phyloP scores from a whole-genome alignment of 2,113 vertebrate genomes.

The Jaculus jaculus region DNA sequence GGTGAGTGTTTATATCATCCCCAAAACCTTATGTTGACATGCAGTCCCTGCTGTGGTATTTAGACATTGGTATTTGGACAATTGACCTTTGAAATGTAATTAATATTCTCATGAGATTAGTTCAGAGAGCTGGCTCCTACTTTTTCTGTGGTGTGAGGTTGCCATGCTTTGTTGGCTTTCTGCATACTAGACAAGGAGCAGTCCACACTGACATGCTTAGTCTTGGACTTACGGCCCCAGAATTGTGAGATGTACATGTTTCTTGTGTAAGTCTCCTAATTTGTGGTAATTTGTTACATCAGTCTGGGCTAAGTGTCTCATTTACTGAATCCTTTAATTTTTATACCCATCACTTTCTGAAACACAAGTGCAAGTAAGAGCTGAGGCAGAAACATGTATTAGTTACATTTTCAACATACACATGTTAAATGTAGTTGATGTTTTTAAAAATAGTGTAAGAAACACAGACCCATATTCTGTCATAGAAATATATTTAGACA shows the following conservation, averaged over 20 bases:
- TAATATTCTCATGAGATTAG: not conserved
- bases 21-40: not conserved
- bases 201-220: not conserved
- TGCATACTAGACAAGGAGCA: not conserved
- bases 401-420: not conserved
- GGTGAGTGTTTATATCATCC: not conserved
- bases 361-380: not conserved
- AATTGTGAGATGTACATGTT: not conserved
- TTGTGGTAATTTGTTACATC: not conserved
- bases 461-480: not conserved
- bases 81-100: not conserved
- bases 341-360: not conserved
- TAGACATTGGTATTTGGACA: not conserved
- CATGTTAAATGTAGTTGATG: not conserved
- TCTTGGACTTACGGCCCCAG: not conserved
- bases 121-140: not conserved
- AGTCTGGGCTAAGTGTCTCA: not conserved
- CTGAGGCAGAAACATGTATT: not conserved
- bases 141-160: not conserved
- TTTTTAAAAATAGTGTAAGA: slow-evolving; percentile 10
- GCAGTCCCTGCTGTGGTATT: not conserved
- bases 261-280: no score
- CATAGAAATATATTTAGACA: not conserved
- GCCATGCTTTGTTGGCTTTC: no score
- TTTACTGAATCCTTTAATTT: not conserved